Percentiles rank a stretch among this genome's conserved stretches.
phyloP scores from a whole-genome alignment of 2,113 vertebrate genomes.

The Neolamprologus caudopunctatus region DNA sequence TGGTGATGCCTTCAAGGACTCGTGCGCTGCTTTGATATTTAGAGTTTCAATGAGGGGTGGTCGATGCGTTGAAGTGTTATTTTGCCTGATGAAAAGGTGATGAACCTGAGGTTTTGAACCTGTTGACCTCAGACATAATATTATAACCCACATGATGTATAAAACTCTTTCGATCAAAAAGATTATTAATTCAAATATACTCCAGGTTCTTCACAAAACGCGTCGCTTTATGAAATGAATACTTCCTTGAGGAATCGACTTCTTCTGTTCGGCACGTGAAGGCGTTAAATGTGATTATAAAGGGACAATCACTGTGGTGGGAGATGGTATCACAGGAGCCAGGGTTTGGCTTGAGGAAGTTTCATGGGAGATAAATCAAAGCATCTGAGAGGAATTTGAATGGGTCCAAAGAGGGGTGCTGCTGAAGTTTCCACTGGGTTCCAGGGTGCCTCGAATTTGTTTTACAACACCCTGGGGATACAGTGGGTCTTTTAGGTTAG shows the following conservation, averaged over 20 bases:
- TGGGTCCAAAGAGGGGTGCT: not conserved
- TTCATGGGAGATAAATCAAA: not conserved
- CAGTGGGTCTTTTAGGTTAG: not conserved
- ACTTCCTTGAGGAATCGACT: not conserved
- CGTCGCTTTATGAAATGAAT: not conserved
- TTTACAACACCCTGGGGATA: not conserved
- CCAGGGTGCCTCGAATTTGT: not conserved
- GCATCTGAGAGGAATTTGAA: not conserved
- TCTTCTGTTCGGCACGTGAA: not conserved
- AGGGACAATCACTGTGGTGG: not conserved
- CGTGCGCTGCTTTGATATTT: not conserved
- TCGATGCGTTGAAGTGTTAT: not conserved
- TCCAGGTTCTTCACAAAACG: not conserved
- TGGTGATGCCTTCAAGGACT: slow-evolving; percentile 40
- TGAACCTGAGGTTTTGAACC: not conserved
- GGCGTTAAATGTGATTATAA: not conserved
- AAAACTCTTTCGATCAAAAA: not conserved
- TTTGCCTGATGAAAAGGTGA: not conserved
- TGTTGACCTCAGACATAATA: not conserved
- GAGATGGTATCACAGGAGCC: not conserved
- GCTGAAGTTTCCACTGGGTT: not conserved
- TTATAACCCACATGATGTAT: not conserved
- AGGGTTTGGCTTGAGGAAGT: not conserved
- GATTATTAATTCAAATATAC: not conserved
- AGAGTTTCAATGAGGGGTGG: not conserved